phyloP scores from a whole-genome alignment of 2,113 vertebrate genomes.

The Euleptes europaea region DNA sequence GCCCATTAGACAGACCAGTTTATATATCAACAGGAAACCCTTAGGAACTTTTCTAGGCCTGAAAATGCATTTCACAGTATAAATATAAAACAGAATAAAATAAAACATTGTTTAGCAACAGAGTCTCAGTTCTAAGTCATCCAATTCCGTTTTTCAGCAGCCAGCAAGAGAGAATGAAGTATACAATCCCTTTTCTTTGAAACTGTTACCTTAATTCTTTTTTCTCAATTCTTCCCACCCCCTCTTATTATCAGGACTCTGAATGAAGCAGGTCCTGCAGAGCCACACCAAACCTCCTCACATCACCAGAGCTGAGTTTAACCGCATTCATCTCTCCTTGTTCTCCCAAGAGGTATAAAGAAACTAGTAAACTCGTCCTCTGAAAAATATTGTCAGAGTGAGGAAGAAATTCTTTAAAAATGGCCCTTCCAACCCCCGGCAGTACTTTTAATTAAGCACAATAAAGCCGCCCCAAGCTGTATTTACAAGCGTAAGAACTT shows the following conservation, averaged over 20 bases:
- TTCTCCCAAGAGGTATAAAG: not conserved
- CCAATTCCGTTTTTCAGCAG: not conserved
- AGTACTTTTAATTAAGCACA: constrained; percentile 33
- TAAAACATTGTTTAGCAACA: not conserved
- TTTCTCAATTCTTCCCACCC: not conserved
- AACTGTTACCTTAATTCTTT: not conserved
- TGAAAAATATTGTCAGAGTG: not conserved
- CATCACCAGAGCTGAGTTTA: not conserved
- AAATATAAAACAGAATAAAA: not conserved
- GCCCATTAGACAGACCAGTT: not conserved
- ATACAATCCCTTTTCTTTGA: not conserved
- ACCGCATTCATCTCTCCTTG: too few species aligned
- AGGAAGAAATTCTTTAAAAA: not conserved
- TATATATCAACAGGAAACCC: not conserved
- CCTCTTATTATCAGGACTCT: not conserved
- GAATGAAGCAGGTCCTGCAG: not conserved
- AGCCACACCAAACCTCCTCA: not conserved
- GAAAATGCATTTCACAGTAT: not conserved
- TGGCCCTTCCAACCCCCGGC: constrained; percentile 21
- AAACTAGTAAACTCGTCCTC: too few species aligned
- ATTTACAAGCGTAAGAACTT: constrained; percentile 53
- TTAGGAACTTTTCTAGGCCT: not conserved
- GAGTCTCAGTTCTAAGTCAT: not conserved
- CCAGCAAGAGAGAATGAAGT: not conserved
- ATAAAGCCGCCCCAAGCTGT: constrained; percentile 42